Evolutionary conservation across 2,797 vertebrate genomes (phyloP), one percentile per base, ranked within the genome.

Genomic region (Erpetoichthys calabaricus): DNA sequence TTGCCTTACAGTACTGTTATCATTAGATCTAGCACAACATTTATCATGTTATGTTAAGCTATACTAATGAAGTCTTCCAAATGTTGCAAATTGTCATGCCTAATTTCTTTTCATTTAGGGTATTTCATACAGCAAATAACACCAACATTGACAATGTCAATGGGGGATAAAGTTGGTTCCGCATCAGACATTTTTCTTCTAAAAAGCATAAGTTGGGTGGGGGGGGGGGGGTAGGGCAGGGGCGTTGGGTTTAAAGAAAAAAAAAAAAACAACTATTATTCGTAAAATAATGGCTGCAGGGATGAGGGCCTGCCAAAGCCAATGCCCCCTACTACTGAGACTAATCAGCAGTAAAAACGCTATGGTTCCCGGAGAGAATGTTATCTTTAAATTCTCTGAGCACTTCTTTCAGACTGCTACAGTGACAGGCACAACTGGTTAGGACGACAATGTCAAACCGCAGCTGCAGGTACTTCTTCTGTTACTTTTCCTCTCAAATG

Each of bases 71-170:
- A 73, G 75, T 68, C 42, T 61, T 62, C 49, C 66, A 75, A 71
- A 77, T 69, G 71, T 69, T 74, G 72, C 76, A 76, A 74, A 80
- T 78, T 78, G 79, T 81, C 74, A 75, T 64, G 71, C 62, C 69
- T 77, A 84, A 83, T 84, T 78, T 68, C 56, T 68, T 86, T 77
- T 83, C 70, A 73, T 81, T 71, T 75, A 73, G 75, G 70, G 73
- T 65, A 71, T 80, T 73, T 73, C 73, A 73, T 73, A 63, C 63
- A 73, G 51, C 6, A 56, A 58, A 45, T 8, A 9, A 6, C 68
- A 72, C 71, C 65, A 65, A 58, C 56, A 70, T 75, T 70, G 75
- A 80, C 75, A 80, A 70, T 8, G 62, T 67, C 75, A 76, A 78
- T 68, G 64, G 60, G 67, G 63, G 70, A 69, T 68, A 58, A 77